Evolutionary conservation across 1,140 invertebrate species (phyloP), one percentile per base, ranked within the genome.

Genomic region (Ceratina australensis): DNA sequence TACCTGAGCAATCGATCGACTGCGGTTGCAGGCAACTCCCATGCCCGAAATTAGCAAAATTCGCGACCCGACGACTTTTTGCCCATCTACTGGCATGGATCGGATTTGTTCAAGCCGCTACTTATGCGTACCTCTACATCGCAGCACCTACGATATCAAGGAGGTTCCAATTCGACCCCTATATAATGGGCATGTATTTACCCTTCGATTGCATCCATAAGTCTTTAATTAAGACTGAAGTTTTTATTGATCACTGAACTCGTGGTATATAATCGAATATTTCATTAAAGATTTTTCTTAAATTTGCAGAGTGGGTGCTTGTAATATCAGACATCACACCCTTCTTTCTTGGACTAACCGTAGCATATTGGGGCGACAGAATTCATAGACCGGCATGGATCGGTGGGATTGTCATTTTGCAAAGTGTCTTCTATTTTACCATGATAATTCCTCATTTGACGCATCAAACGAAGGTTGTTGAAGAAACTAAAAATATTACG

Each of bases 351-450:
- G 94, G 93, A 0, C 75, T 95, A 49, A 28, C 85, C 0, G 84
- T 95, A 12, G 92, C 94, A 20, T 94, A 94, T 83, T 95, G 93
- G 93, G 94, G 94, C 5, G 92, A 94, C 73, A 91, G 91, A 86
- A 93, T 93, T 50, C 94, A 95, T 83, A 93, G 94, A 82, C 91
- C 92, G 24, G 91, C 93, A 2, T 95, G 94, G 94, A 89, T 94
- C 26, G 94, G 94, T 54, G 93, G 90, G 16, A 85, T 94, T 1
- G 89, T 93, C 15, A 93, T 95, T 66, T 82, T 94, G n/a, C 94
- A 95, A 85, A 91, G 93, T 33, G 81, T 89, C 63, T 87, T 91
- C 42, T 93, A 91, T 75, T 85, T 94, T 20, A 77, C 90, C n/a
- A 85, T 94, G n/a, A 91, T 94, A 24, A 93, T 95, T 77, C 94